phyloP scores from a whole-genome alignment of 2,797 vertebrate species.

The Zalophus californianus region DNA sequence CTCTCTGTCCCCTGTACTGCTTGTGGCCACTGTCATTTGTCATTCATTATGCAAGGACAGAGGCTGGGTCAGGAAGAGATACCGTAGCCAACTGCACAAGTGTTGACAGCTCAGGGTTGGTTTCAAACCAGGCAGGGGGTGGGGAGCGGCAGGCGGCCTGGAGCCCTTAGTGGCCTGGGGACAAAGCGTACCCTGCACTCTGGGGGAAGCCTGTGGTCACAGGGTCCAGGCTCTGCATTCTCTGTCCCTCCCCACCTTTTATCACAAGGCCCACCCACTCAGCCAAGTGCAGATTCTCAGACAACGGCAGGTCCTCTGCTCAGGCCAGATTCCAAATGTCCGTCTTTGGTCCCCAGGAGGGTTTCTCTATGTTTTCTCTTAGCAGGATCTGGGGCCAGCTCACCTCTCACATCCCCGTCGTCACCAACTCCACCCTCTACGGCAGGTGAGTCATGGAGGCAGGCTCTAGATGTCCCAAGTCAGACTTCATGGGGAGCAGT shows the following conservation, averaged over 20 bases:
- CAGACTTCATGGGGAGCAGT: not conserved
- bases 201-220: not conserved
- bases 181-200: not conserved
- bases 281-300: not conserved
- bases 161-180: not conserved
- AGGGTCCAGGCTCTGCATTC: not conserved
- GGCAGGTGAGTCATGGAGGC: constrained; percentile 88
- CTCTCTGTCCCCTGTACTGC: not conserved
- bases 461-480: not conserved
- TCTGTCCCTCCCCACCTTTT: not conserved
- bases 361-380: constrained; percentile 83
- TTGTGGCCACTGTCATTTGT: not conserved
- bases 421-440: constrained; percentile 95
- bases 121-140: not conserved
- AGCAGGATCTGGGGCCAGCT: constrained; percentile 97
- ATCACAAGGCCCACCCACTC: not conserved
- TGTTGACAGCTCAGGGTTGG: not conserved
- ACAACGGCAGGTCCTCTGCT: not conserved
- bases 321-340: not conserved
- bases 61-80: not conserved
- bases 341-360: constrained; percentile 73
- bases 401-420: constrained; percentile 95
- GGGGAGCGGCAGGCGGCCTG: not conserved
- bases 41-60: not conserved
- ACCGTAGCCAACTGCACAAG: not conserved